phyloP scores from a whole-genome alignment of 2,797 vertebrate genomes.

The Muscicapa comitata region DNA sequence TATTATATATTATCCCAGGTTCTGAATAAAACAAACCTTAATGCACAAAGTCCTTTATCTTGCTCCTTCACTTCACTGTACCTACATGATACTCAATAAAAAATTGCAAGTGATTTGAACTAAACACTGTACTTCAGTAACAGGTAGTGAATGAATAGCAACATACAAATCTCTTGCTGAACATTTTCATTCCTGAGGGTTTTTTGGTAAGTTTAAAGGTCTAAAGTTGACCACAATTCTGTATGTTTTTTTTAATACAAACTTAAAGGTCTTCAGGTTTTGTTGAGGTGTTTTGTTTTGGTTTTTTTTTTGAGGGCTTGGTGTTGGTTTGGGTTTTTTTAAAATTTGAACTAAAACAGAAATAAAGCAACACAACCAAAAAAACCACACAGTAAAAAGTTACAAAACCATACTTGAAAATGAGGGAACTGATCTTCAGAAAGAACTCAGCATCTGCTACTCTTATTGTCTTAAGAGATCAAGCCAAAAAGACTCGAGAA shows the following conservation, averaged over 20 bases:
- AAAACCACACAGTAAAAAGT: neutral
- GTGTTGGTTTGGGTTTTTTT: neutral
- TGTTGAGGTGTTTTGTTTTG: too few relatives aligned
- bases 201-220: neutral
- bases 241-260: neutral
- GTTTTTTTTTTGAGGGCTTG: neutral
- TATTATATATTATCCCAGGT: constrained; percentile 54
- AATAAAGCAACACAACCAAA: neutral
- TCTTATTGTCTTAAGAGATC: neutral
- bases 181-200: neutral
- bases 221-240: neutral
- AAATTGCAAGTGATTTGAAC: neutral
- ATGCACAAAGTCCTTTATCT: constrained; percentile 70
- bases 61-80: constrained; percentile 45
- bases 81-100: neutral
- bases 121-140: neutral
- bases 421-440: neutral
- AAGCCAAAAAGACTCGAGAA: constrained; percentile 37
- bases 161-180: neutral
- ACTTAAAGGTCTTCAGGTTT: neutral
- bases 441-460: constrained; percentile 32
- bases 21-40: constrained; percentile 70
- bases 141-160: neutral
- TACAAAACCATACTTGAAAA: neutral
- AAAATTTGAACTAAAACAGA: neutral